Evolutionary conservation across 2,113 vertebrate species (phyloP).

Genomic region (Gobio gobio): DNA sequence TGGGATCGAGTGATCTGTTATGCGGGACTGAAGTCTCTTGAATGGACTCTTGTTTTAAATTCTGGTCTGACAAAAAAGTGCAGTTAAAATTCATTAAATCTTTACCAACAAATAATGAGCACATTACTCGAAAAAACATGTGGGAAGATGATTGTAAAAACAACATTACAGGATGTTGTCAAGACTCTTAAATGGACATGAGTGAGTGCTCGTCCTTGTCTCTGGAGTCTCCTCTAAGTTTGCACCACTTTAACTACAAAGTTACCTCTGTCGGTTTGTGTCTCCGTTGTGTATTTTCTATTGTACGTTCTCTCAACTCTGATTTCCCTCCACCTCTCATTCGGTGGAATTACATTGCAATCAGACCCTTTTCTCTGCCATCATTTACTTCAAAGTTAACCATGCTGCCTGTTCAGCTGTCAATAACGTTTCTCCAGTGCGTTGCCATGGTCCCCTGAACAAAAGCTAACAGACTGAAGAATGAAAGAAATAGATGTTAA

Average conservation of each 20-base stretch:
- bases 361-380: slow-evolving; percentile 34
- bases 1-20: background rate
- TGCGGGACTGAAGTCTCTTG: background rate
- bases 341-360: slow-evolving; percentile 16
- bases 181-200: slow-evolving; percentile 21
- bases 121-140: slow-evolving; percentile 1
- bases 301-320: background rate
- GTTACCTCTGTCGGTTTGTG: background rate
- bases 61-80: background rate
- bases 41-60: background rate
- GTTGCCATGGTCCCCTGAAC: slow-evolving; percentile 30
- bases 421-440: slow-evolving; percentile 8
- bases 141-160: slow-evolving; percentile 17
- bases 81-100: background rate
- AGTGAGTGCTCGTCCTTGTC: background rate
- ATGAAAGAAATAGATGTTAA: slow-evolving; percentile 19
- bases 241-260: slow-evolving; percentile 1
- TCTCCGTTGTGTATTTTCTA: slow-evolving; percentile 10
- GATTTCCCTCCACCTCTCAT: background rate
- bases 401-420: slow-evolving; percentile 32
- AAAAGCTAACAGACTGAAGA: slow-evolving; percentile 16
- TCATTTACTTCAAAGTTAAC: slow-evolving; percentile 27
- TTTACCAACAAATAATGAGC: background rate
- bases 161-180: slow-evolving; percentile 17
- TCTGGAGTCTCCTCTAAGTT: slow-evolving; percentile 24